phyloP scores from a whole-genome alignment of 35 echinoderm and acorn worm genomes.

The Holothuria glaberrima region DNA sequence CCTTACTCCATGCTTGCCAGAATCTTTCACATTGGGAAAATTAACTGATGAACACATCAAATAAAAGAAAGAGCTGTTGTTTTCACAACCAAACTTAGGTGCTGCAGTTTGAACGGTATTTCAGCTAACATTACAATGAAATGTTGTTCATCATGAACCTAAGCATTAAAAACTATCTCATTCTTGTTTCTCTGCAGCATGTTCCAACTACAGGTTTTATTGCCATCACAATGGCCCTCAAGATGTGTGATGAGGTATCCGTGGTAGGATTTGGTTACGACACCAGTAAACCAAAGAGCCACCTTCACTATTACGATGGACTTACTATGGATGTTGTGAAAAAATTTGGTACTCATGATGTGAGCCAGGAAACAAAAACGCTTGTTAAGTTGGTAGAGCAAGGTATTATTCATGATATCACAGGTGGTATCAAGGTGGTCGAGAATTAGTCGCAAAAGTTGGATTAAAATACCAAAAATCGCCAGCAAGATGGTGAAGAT shows the following conservation, averaged over 20 bases:
- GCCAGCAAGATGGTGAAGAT: too few species aligned
- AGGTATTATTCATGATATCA: slow-evolving; percentile 89
- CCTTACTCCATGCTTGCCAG: too few species aligned
- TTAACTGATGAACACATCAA: too few species aligned
- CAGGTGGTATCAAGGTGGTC: slow-evolving; percentile 59
- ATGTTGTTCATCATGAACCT: neutral
- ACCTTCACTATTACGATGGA: slow-evolving; percentile 90
- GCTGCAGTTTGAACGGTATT: too few species aligned
- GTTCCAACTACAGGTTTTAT: slow-evolving; percentile 88
- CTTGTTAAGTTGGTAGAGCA: slow-evolving; percentile 71
- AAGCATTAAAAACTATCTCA: neutral
- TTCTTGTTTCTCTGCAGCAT: slow-evolving; percentile 60
- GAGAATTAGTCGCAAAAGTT: too few species aligned
- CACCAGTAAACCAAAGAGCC: slow-evolving; percentile 60
- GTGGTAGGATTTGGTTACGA: slow-evolving; percentile 94
- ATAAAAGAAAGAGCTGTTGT: too few species aligned
- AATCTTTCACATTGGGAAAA: too few species aligned
- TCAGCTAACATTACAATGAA: too few species aligned
- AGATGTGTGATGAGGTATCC: slow-evolving; percentile 88
- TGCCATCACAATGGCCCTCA: slow-evolving; percentile 70
- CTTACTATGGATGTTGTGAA: slow-evolving; percentile 71
- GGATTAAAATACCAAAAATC: too few species aligned
- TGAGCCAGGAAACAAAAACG: slow-evolving; percentile 67
- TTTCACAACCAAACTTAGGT: too few species aligned
- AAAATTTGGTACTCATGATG: slow-evolving; percentile 71